These are phyloP conservation scores for Nesometra sesokonis DNA, from an alignment of 35 echinoderm and acorn worm species.

Conservation along the genomic window DNA sequence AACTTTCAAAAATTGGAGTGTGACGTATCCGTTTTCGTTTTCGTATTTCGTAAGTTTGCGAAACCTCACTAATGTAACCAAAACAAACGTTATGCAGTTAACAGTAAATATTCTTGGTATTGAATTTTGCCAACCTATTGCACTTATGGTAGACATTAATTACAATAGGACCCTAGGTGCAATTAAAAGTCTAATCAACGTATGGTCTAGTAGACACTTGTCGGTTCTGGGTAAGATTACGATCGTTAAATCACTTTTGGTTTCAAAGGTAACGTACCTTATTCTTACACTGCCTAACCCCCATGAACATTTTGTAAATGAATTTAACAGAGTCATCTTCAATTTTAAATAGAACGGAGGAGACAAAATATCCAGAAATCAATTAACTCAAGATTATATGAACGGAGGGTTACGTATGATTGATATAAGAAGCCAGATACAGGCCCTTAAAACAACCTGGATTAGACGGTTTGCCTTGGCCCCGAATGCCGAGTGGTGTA, in stretches of 20 bases:
- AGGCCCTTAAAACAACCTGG: not conserved
- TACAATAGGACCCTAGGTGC: not conserved
- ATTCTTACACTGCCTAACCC: not conserved
- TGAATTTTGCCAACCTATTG: too few species aligned
- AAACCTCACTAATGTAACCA: too few species aligned
- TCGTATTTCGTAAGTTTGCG: too few species aligned
- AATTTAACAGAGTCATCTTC: not conserved
- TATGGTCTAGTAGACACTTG: not conserved
- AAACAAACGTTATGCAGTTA: slow-evolving; percentile 6
- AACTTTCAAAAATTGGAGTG: slow-evolving; percentile 5
- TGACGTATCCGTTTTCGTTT: too few species aligned
- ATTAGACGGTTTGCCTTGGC: not conserved
- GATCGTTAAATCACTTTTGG: not conserved
- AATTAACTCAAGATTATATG: not conserved
- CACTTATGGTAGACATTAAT: not conserved
- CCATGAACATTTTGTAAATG: not conserved
- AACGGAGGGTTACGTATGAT: not conserved
- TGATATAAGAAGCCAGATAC: not conserved
- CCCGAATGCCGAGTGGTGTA: not conserved
- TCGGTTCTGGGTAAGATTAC: not conserved
- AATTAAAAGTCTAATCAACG: not conserved
- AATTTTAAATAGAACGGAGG: not conserved
- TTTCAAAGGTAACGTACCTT: not conserved
- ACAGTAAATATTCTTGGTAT: not conserved
- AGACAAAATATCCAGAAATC: not conserved